These are phyloP conservation scores for Metopolophium dirhodum DNA, from an alignment of 1,140 invertebrate genomes.

Conservation along the genomic window DNA sequence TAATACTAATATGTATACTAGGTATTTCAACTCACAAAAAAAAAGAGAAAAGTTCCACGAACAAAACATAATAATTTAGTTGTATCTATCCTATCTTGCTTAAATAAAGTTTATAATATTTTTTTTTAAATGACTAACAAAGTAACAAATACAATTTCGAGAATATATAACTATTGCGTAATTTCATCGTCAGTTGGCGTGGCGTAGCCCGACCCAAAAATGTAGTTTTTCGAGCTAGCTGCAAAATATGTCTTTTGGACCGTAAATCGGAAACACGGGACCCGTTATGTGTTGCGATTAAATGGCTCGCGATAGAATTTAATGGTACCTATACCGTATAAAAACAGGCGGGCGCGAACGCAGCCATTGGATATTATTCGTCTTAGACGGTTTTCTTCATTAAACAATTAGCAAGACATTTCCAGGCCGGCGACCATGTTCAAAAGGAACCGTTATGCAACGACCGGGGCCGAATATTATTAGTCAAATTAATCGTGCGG, in stretches of 20 bases:
- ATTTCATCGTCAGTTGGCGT: not conserved
- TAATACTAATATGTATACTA: too few relatives aligned
- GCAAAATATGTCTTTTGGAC: not conserved
- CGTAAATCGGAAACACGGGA: constrained; percentile 34
- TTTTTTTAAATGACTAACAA: not conserved
- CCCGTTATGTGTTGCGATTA: constrained; percentile 10
- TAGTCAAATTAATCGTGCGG: constrained; percentile 47
- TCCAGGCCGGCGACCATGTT: not conserved
- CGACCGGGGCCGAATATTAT: not conserved
- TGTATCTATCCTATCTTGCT: not conserved
- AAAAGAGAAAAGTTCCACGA: not conserved
- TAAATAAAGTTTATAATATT: not conserved
- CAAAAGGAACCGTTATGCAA: not conserved
- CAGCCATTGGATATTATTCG: not conserved
- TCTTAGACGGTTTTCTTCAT: constrained; percentile 42
- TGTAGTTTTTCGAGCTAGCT: not conserved
- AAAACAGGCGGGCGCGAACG: not conserved
- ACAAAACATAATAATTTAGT: not conserved
- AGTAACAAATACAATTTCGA: not conserved
- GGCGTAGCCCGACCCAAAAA: not conserved
- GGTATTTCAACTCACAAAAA: not conserved
- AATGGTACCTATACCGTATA: not conserved
- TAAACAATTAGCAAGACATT: constrained; percentile 33
- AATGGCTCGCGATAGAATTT: constrained; percentile 16
- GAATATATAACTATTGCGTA: not conserved